Conservation (phyloP, 2,797 vertebrate genomes). For the Limosa lapponica region DNA sequence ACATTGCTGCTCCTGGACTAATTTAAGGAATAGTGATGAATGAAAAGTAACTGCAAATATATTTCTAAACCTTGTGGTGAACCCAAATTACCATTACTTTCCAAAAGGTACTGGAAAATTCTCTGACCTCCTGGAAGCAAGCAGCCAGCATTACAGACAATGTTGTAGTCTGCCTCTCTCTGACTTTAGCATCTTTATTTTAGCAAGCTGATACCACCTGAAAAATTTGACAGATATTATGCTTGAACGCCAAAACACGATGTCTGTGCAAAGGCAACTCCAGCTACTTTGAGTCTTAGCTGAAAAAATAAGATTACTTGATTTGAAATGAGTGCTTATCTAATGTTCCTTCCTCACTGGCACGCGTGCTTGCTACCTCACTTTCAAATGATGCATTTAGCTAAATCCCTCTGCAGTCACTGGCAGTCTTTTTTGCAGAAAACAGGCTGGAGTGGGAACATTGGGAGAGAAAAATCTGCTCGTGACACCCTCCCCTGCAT, state of each 20-base stretch:
- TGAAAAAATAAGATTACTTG: not conserved
- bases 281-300: not conserved
- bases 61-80: not conserved
- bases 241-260: not conserved
- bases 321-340: slow-evolving; percentile 35
- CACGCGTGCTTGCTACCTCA: not conserved
- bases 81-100: not conserved
- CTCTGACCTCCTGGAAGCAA: not conserved
- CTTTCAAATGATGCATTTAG: not conserved
- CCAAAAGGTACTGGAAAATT: not conserved
- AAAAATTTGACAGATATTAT: slow-evolving; percentile 14
- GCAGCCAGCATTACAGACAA: not conserved
- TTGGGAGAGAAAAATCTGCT: not conserved
- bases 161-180: not conserved
- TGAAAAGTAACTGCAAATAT: not conserved
- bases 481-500: not conserved
- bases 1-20: not conserved
- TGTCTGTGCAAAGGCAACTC: not conserved
- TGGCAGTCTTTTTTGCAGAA: not conserved
- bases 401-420: not conserved
- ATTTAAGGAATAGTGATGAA: not conserved
- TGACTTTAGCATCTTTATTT: slow-evolving; percentile 14
- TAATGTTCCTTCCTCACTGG: not conserved
- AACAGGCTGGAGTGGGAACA: not conserved
- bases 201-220: not conserved